Evolutionary conservation across 2,113 vertebrate species (phyloP).

Genomic region (Elaphurus davidianus): DNA sequence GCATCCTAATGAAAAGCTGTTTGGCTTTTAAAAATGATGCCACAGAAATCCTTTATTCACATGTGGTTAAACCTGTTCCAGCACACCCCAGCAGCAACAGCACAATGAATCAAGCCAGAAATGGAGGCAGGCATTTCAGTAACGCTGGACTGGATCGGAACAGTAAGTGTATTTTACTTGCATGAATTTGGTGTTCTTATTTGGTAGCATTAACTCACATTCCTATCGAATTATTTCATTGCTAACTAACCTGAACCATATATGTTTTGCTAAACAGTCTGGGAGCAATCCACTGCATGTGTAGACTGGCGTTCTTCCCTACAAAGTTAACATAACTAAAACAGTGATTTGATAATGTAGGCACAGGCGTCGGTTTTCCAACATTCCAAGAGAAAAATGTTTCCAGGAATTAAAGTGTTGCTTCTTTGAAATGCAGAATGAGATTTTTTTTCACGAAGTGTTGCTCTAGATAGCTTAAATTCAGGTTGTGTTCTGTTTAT

Average conservation of each 20-base stretch:
- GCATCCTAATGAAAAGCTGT: conserved; percentile 88
- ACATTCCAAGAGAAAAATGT: background rate
- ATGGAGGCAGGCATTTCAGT: conserved; percentile 87
- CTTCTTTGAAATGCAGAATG: conserved; percentile 34
- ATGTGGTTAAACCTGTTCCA: conserved; percentile 82
- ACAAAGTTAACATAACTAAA: conserved; percentile 45
- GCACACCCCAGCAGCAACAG: conserved; percentile 87
- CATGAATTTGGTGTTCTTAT: background rate
- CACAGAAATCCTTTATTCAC: conserved; percentile 92
- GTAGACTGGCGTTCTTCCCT: conserved; percentile 31
- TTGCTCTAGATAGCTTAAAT: background rate
- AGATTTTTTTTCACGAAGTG: background rate
- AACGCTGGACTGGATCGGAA: conserved; percentile 81
- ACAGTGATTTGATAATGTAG: conserved; percentile 14
- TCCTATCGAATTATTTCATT: background rate
- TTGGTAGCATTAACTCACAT: conserved; percentile 27
- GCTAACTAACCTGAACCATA: conserved; percentile 32
- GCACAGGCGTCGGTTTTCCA: conserved; percentile 15
- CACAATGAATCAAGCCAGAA: conserved; percentile 91
- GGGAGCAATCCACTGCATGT: conserved; percentile 38
- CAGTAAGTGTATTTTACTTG: conserved; percentile 86
- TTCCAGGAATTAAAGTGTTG: conserved; percentile 13
- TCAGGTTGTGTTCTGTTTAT: background rate
- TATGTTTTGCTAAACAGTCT: conserved; percentile 43
- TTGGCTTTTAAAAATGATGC: conserved; percentile 93